Conservation (phyloP, 2,888 invertebrate species). For the Oxytorus armatus region DNA sequence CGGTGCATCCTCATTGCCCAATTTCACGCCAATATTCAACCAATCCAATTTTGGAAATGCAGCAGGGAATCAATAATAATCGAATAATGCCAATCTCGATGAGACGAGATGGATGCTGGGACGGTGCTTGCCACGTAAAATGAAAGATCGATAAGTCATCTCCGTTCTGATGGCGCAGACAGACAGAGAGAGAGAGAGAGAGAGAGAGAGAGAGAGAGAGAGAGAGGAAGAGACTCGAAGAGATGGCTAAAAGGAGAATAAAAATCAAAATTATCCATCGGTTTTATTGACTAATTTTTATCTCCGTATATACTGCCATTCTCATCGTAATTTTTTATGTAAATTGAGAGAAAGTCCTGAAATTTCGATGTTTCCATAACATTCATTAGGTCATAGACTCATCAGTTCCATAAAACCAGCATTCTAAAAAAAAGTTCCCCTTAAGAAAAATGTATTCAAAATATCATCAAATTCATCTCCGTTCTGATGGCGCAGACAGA, state of each 20-base stretch:
- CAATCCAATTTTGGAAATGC: slow-evolving; percentile 43
- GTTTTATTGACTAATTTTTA: no score
- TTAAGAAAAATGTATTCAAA: background rate
- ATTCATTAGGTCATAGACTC: no score
- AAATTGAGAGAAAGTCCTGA: no score
- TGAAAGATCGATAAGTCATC: slow-evolving; percentile 58
- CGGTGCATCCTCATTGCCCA: slow-evolving; percentile 50
- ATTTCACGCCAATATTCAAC: slow-evolving; percentile 51
- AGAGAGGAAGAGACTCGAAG: background rate
- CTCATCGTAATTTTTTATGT: no score
- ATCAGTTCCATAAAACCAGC: no score
- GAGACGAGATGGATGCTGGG: slow-evolving; percentile 20
- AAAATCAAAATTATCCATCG: no score
- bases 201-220: background rate
- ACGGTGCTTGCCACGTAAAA: slow-evolving; percentile 16
- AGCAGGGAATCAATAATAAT: slow-evolving; percentile 51
- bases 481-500: slow-evolving; percentile 2
- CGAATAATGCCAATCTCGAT: slow-evolving; percentile 51
- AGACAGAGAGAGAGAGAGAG: background rate
- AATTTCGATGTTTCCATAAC: no score
- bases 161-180: slow-evolving; percentile 24
- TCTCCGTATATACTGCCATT: no score
- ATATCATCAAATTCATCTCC: no score
- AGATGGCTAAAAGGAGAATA: background rate
- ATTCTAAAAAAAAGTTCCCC: background rate